Conservation (phyloP, 2,797 vertebrate species). For the Pseudopleuronectes americanus region DNA sequence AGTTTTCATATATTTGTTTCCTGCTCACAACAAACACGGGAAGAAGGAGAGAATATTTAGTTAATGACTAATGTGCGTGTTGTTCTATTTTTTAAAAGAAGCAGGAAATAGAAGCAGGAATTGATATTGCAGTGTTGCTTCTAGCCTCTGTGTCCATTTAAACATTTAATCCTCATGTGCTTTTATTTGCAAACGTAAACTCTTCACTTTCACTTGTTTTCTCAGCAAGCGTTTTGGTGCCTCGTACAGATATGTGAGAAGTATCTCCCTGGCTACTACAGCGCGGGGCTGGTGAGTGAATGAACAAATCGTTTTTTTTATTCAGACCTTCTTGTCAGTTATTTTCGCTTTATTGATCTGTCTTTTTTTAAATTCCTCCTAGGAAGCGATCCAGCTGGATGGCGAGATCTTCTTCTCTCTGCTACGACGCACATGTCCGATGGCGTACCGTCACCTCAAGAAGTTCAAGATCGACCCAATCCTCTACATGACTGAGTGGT, state of each 20-base stretch:
- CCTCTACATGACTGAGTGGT: conserved; percentile 96
- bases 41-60: conserved; percentile 13
- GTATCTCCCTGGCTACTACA: conserved; percentile 94
- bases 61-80: neutral
- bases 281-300: conserved; percentile 90
- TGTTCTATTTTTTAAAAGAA: conserved; percentile 20
- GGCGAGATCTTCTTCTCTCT: conserved; percentile 93
- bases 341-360: neutral
- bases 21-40: neutral
- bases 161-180: neutral
- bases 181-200: neutral
- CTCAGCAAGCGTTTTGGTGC: conserved; percentile 95
- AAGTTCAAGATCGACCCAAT: conserved; percentile 93
- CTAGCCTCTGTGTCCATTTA: neutral
- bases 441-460: conserved; percentile 91
- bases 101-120: neutral
- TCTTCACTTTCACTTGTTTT: conserved; percentile 23
- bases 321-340: fast-evolving
- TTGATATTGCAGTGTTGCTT: neutral
- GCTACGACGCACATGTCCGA: conserved; percentile 86
- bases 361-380: neutral
- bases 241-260: conserved; percentile 95
- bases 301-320: neutral
- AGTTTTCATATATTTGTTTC: neutral
- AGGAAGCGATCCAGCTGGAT: conserved; percentile 94